phyloP scores from a whole-genome alignment of 2,797 vertebrate genomes.

The Sitta carolinensis region DNA sequence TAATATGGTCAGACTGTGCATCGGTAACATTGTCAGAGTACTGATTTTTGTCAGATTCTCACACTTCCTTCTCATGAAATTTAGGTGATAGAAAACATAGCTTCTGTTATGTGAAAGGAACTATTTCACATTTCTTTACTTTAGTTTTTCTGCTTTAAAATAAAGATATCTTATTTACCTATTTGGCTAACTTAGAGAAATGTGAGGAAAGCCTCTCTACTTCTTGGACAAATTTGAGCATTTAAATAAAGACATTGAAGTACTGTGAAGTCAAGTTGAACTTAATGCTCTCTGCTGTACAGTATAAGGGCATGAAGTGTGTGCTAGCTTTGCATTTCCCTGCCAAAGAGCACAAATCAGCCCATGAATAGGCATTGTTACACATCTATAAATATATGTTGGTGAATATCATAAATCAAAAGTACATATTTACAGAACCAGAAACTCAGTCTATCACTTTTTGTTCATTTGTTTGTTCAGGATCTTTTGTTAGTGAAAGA shows the following conservation, averaged over 20 bases:
- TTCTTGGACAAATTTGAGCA: not conserved
- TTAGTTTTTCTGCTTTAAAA: not conserved
- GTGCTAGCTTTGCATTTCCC: not conserved
- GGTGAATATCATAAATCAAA: not conserved
- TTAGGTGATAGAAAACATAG: not conserved
- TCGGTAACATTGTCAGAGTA: not conserved
- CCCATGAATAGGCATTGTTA: not conserved
- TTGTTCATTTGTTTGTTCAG: not conserved
- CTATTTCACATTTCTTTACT: not conserved
- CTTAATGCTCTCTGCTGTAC: not conserved
- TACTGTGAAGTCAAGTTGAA: not conserved
- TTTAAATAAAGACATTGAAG: not conserved
- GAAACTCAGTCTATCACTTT: not conserved
- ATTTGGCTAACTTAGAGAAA: not conserved
- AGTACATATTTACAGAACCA: not conserved
- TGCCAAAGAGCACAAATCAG: not conserved
- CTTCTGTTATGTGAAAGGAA: not conserved
- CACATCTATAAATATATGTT: not conserved
- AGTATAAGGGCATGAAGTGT: too few species aligned
- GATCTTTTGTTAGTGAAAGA: not conserved
- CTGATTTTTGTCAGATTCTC: not conserved
- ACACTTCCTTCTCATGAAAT: not conserved
- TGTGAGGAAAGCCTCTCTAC: not conserved
- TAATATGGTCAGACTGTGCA: not conserved
- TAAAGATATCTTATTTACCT: not conserved